phyloP scores from a whole-genome alignment of 2,797 vertebrate species.

The Triplophysa bombifrons region DNA sequence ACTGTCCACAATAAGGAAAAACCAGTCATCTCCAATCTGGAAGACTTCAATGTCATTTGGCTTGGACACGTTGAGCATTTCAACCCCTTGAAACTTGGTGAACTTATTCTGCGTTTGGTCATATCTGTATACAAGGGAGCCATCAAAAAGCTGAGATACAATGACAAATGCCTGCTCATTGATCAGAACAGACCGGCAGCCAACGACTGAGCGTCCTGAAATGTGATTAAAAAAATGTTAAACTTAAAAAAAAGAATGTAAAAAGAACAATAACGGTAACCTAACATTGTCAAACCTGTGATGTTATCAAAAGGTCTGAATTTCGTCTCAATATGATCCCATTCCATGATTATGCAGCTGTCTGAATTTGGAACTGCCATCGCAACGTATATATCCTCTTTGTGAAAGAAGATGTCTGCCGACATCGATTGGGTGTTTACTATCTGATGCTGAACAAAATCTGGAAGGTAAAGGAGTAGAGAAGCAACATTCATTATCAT shows the following conservation, averaged over 20 bases:
- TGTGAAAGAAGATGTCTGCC: constrained; percentile 91
- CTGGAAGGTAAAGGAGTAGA: constrained; percentile 66
- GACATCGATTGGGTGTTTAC: constrained; percentile 93
- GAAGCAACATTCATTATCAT: background rate
- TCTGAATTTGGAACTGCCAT: constrained; percentile 94
- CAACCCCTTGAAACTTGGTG: constrained; percentile 93
- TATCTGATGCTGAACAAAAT: constrained; percentile 94
- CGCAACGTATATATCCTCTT: constrained; percentile 93
- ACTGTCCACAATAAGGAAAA: constrained; percentile 95
- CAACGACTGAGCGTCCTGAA: constrained; percentile 93
- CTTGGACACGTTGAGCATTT: constrained; percentile 95
- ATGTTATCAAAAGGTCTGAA: constrained; percentile 98
- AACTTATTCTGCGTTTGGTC: constrained; percentile 94
- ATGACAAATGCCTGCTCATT: constrained; percentile 91
- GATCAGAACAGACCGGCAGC: constrained; percentile 92
- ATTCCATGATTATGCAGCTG: constrained; percentile 96
- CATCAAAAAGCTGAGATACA: constrained; percentile 94
- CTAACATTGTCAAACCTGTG: constrained; percentile 81
- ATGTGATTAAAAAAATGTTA: background rate
- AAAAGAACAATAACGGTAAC: background rate
- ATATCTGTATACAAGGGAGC: constrained; percentile 95
- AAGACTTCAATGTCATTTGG: constrained; percentile 97
- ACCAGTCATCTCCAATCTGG: constrained; percentile 87
- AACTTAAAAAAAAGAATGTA: background rate
- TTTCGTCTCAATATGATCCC: constrained; percentile 98